Evolutionary conservation across 2,113 vertebrate genomes (phyloP), one percentile per base, ranked within the genome.

Genomic region (Ameiurus melas): DNA sequence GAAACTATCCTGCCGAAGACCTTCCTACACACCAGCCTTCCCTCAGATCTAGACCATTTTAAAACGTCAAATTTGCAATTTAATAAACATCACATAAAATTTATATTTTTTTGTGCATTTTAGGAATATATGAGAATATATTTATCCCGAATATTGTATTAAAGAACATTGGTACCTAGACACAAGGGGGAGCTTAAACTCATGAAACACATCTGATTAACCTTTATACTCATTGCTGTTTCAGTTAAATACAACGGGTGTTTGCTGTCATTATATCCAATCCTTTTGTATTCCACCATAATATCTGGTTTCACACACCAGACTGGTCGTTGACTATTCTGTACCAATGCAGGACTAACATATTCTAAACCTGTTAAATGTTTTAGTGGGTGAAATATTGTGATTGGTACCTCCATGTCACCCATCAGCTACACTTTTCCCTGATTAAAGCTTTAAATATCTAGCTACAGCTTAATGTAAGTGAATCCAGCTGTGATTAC

Each of bases 401-500:
- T 12, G 53, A 53, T 53, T 53, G 53, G 12, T 53, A 53, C 53
- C 12, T 14, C 2, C 2, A 14, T 14, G 27, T 47, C 20, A 75
- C 20, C 39, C 17, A 36, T 25, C 43, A 79, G 25, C 39, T 79
- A n/a, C 0, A 7, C 20, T 8, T 0, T 60, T 36, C 25, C 5
- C 3, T 77, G 53, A 39, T 27, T 73, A 39, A 58, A 9, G 13
- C 1, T 62, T 60, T 14, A 77, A 86, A 77, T 10, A 47, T 4
- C 36, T 16, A 62, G 57, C 55, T 78, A 55, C 51, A 58, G 78
- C 22, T 82, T 12, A 60, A 83, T n/a, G 10, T 47, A 13, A n/a
- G 14, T 47, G 33, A 83, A 83, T n/a, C 62, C 78, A 81, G 25
- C 30, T 20, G 33, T 71, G 19, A 43, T 84, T 70, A 94, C 97